These are phyloP conservation scores for Blomia tropicalis DNA, from an alignment of 2,888 invertebrate genomes.

Conservation along the genomic window DNA sequence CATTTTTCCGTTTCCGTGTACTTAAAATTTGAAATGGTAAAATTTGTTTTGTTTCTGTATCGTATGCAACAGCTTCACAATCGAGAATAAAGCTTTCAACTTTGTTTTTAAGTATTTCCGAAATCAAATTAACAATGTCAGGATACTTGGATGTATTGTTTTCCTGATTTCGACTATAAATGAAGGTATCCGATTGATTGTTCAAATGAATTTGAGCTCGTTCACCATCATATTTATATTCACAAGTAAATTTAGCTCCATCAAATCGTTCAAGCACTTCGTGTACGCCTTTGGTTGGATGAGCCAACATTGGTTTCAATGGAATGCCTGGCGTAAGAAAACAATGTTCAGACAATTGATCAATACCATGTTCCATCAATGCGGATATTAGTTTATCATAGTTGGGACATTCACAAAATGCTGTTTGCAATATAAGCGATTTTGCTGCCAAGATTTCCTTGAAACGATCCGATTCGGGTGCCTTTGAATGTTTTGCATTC, in stretches of 20 bases:
- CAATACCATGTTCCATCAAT: constrained; percentile 57
- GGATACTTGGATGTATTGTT: constrained; percentile 89
- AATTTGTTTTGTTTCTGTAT: constrained; percentile 65
- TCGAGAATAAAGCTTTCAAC: constrained; percentile 77
- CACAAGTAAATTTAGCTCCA: constrained; percentile 77
- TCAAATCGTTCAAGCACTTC: constrained; percentile 74
- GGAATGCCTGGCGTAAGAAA: constrained; percentile 79
- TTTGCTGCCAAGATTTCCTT: constrained; percentile 48
- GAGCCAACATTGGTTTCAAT: constrained; percentile 94
- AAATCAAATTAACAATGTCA: constrained; percentile 62
- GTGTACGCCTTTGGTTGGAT: constrained; percentile 82
- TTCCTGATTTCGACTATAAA: constrained; percentile 92
- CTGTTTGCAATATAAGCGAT: constrained; percentile 65
- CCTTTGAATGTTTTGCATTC: constrained; percentile 34
- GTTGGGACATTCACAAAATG: constrained; percentile 90
- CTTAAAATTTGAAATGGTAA: constrained; percentile 89
- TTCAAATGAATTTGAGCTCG: constrained; percentile 75
- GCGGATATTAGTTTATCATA: constrained; percentile 68
- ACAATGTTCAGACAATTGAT: constrained; percentile 58
- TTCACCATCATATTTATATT: constrained; percentile 99
- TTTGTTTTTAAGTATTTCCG: constrained; percentile 30
- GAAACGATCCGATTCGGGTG: constrained; percentile 61
- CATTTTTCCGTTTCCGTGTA: constrained; percentile 84
- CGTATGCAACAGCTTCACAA: constrained; percentile 95
- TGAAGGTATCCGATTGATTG: constrained; percentile 51